Base-by-base conservation (phyloP, 2,797 vertebrate species). In the Coccyzus lansbergi region DNA sequence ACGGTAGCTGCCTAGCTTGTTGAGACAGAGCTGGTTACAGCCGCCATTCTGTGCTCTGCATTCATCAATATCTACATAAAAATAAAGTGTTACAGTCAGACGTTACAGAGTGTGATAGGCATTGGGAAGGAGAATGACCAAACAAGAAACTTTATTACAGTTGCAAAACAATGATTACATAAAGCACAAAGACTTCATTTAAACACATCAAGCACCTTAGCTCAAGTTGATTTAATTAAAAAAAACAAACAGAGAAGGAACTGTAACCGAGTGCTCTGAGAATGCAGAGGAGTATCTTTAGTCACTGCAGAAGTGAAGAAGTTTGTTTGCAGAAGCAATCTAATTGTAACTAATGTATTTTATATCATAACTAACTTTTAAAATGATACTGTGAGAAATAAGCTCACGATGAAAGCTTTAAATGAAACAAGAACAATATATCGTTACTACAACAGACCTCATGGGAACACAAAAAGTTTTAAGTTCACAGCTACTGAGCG, bases 1-100 rank as follows among this genome's bases (percentile, higher is more conserved):
- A 67, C 86, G 98, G 98, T 99, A 99, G 96, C 99, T 99, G 67
- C 99, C 99, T 9, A 97, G 96, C 8, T 98, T 98, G 98, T 99
- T 99, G 92, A 97, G 97, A 96, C 99, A 99, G 48, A 98, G 93
- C 10, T 99, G 99, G 93, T 97, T 98, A 94, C 99, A 99, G 55
- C 98, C 98, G 4, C 98, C 99, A 0, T 99, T 99, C 83, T 87
- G 92, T 5, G 55, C 96, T 88, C 74, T 87, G 96, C 99, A 99
- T 96, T 99, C 99, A 34, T 99, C 97, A 25, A 99, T 97, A 98
- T 99, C 99, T 99, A 96, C 86, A 88, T 19, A 72, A 56, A 93
- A 93, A 95, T 28, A 87, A 87, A 95, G 56, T 4, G 17, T 21
- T 25, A 90, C 16, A 68, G 85, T 92, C 72, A 90, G 78, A 52